Percentiles rank a stretch among this genome's conserved stretches.
These are phyloP conservation scores for Callyntrura sp. DNA, from an alignment of 2,888 invertebrate species.

Conservation along the genomic window DNA sequence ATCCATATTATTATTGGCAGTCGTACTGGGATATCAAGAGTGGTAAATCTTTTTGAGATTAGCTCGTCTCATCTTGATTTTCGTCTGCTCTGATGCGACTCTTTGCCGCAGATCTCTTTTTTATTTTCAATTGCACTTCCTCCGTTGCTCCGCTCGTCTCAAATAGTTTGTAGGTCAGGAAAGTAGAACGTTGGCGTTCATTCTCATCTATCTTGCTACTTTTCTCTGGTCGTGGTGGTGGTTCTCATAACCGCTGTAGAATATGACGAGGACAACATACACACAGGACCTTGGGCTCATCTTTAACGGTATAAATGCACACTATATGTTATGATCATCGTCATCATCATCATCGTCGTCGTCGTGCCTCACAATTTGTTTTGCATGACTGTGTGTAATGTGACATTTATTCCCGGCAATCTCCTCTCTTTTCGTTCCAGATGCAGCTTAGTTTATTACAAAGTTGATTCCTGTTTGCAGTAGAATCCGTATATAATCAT, in stretches of 20 bases:
- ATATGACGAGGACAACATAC: no score
- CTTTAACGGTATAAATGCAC: background rate
- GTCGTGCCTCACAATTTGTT: background rate
- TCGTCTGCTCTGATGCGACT: background rate
- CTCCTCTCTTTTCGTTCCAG: no score
- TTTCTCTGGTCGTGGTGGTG: background rate
- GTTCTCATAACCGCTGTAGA: background rate
- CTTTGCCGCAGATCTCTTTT: background rate
- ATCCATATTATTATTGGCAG: background rate
- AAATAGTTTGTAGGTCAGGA: conserved; percentile 75
- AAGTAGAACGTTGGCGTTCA: conserved; percentile 66
- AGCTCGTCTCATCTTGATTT: conserved; percentile 17
- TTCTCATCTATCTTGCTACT: conserved; percentile 12
- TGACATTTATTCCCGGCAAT: no score
- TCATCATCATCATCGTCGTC: no score
- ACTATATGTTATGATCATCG: background rate
- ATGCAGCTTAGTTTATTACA: background rate
- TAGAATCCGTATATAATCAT: no score
- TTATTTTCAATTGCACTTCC: background rate
- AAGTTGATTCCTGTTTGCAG: background rate
- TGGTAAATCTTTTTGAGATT: conserved; percentile 3
- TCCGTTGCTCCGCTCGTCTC: conserved; percentile 18
- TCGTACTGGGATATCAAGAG: background rate
- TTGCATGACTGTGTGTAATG: background rate
- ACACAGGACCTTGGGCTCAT: no score